A percentile compares a stretch with the other conserved stretches of the same genome.
Evolutionary conservation across 35 echinoderm and acorn worm species (phyloP).

Genomic region (Lytechinus variegatus): DNA sequence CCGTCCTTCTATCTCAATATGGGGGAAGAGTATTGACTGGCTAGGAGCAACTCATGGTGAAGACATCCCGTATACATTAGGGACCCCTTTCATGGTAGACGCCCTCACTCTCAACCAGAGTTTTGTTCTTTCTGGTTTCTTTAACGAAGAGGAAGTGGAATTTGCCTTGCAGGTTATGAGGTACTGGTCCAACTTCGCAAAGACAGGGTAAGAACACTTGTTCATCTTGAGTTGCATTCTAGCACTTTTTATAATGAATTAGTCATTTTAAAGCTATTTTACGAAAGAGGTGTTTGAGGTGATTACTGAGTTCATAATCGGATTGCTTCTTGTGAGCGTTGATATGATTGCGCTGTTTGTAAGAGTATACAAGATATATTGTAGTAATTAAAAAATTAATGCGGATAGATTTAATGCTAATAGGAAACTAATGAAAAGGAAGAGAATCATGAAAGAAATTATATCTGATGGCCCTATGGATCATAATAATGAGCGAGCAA

Average conservation of each 20-base stretch:
- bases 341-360: too few relatives aligned
- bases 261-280: neutral
- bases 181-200: slow-evolving; percentile 49
- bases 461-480: too few relatives aligned
- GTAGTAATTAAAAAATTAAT: too few relatives aligned
- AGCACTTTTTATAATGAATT: too few relatives aligned
- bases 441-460: too few relatives aligned
- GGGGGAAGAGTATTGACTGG: neutral
- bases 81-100: neutral
- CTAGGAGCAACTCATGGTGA: slow-evolving; percentile 33
- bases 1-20: neutral
- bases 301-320: neutral
- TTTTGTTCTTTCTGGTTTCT: neutral
- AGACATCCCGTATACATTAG: neutral
- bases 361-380: too few relatives aligned
- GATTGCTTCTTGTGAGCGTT: too few relatives aligned
- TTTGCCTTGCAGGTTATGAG: neutral
- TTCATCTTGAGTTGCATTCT: neutral
- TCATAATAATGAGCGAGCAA: too few relatives aligned
- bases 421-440: too few relatives aligned
- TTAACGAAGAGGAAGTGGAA: slow-evolving; percentile 23
- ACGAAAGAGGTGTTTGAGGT: neutral
- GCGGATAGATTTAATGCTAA: too few relatives aligned
- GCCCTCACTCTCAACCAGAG: neutral
- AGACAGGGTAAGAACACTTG: slow-evolving; percentile 4